Evolutionary conservation across 2,113 vertebrate genomes (phyloP).

Genomic region (Toxotes chatareus): DNA sequence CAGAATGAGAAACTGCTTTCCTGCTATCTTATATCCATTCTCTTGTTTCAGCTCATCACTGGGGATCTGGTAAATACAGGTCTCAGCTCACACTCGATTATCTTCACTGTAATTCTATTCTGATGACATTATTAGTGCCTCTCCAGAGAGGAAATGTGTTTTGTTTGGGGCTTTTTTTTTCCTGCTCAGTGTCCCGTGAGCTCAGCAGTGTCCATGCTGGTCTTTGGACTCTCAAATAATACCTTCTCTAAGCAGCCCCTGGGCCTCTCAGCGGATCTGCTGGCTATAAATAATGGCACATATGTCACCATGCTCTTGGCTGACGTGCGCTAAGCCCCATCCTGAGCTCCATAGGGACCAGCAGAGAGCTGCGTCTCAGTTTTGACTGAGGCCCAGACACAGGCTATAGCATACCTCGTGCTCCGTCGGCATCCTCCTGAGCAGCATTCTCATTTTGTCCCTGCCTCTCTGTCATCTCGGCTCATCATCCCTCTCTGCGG

Average conservation of each 20-base stretch:
- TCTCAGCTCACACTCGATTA: not conserved
- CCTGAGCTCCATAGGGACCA: slow-evolving; percentile 51
- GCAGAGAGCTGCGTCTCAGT: slow-evolving; percentile 20
- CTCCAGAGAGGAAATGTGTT: slow-evolving; percentile 6
- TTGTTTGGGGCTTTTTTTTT: slow-evolving; percentile 22
- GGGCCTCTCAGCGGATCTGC: slow-evolving; percentile 69
- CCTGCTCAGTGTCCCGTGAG: slow-evolving; percentile 27
- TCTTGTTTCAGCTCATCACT: not conserved
- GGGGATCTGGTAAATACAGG: slow-evolving; percentile 6
- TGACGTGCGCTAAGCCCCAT: slow-evolving; percentile 63
- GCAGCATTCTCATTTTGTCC: not conserved
- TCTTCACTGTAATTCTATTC: slow-evolving; percentile 20
- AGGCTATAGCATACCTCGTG: not conserved
- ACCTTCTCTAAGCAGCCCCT: slow-evolving; percentile 69
- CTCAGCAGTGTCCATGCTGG: slow-evolving; percentile 39
- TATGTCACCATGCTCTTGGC: slow-evolving; percentile 69
- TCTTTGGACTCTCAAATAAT: slow-evolving; percentile 70
- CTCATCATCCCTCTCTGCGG: not conserved
- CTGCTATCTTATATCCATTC: not conserved
- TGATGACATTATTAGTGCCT: slow-evolving; percentile 25
- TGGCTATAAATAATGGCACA: slow-evolving; percentile 80
- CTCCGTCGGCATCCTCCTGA: not conserved
- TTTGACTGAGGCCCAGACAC: not conserved
- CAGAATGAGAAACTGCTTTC: not conserved
- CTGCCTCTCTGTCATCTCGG: not conserved